Evolutionary conservation across 2,113 vertebrate species (phyloP), one percentile per base, ranked within the genome.

Genomic region (Syrrhaptes paradoxus): DNA sequence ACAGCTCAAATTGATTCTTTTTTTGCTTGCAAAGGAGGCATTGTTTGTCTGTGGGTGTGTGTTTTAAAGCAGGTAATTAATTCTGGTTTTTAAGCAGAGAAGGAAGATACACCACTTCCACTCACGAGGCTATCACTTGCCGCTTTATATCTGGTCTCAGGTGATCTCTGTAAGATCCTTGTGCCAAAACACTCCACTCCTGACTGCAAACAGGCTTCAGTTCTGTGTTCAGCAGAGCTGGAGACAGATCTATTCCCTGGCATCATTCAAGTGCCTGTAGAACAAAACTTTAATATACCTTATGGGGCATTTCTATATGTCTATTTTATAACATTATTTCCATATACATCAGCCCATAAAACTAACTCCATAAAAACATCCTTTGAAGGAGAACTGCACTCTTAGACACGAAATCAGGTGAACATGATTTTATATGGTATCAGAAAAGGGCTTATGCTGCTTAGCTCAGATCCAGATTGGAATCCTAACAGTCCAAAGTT

Each of bases 51-150:
- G 5, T 31, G 28, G 32, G 17, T 32, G 20, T 57, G 46, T 49
- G 26, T 73, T 89, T 93, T 63, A 87, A 91, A 95, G 54, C 52
- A 82, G 41, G 41, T 54, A 75, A 71, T 88, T 85, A 90, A 65
- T 76, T 89, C 49, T 82, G 66, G 10, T 51, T 85, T 88, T 75
- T 81, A 61, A 82, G 28, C 70, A 71, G 29, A 45, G 26, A 84
- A 52, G 61, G 52, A 82, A 11, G 16, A 81, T 82, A 59, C 26
- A 13, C 6, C 29, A 1, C 26, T 49, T 61, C 58, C 54, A 54
- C 24, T 9, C 1, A 25, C 7, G 46, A 17, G 22, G 6, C 46
- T 92, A 57, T 82, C 36, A 51, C 9, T 17, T 94, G 28, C 52
- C 54, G 46, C 43, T 87, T 92, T 43, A 38, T 41, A 54, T 52